Percentiles rank a stretch among this genome's conserved stretches.
Evolutionary conservation across 2,888 invertebrate genomes (phyloP).

Genomic region (Capitulum mitella): DNA sequence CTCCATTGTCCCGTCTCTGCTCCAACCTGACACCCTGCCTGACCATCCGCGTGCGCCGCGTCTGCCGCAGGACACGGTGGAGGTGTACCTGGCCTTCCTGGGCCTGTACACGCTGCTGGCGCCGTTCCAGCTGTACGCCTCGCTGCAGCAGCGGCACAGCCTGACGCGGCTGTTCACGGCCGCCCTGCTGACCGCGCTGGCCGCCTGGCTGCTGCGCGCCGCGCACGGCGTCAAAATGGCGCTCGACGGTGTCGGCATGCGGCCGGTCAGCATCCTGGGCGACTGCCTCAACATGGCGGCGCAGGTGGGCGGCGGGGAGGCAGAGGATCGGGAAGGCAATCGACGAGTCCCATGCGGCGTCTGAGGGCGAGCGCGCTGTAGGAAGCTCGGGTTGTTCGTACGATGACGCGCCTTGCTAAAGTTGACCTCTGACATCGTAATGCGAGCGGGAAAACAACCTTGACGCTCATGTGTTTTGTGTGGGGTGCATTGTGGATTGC

Average conservation of each 20-base stretch:
- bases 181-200: slow-evolving; percentile 74
- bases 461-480: no score
- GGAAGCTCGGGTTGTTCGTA: no score
- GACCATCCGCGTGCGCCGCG: no score
- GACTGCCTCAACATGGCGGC: slow-evolving; percentile 88
- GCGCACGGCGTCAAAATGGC: slow-evolving; percentile 84
- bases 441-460: no score
- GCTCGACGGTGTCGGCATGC: slow-evolving; percentile 79
- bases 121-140: slow-evolving; percentile 85
- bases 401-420: no score
- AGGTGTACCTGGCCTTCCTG: slow-evolving; percentile 47
- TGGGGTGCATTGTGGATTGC: no score
- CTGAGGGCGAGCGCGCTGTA: no score
- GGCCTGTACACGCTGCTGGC: slow-evolving; percentile 70
- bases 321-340: no score
- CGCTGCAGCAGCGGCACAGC: slow-evolving; percentile 77
- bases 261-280: slow-evolving; percentile 72
- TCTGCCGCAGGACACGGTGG: slow-evolving; percentile 47
- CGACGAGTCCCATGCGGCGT: no score
- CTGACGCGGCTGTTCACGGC: slow-evolving; percentile 84
- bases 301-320: slow-evolving; percentile 70
- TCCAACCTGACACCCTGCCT: no score
- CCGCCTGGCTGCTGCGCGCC: slow-evolving; percentile 77
- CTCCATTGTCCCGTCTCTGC: no score
- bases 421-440: no score